These are phyloP conservation scores for Discoglossus pictus DNA, from an alignment of 2,797 vertebrate species.

Conservation along the genomic window DNA sequence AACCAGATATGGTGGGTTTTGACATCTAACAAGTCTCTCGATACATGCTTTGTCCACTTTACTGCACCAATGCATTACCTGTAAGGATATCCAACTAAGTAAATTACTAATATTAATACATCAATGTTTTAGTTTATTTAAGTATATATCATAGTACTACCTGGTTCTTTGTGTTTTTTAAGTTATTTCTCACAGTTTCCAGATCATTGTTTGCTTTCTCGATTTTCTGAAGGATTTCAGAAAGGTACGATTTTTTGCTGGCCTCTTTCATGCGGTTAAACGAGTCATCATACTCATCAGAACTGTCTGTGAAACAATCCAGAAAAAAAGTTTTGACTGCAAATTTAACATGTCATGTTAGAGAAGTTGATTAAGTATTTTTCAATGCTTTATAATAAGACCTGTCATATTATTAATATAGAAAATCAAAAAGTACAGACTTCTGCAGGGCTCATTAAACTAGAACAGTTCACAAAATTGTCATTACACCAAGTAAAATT, in stretches of 20 bases:
- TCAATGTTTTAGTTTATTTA: too few relatives aligned
- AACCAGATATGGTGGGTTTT: slow-evolving; percentile 48
- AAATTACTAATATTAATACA: too few relatives aligned
- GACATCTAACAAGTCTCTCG: slow-evolving; percentile 47
- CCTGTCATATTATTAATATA: too few relatives aligned
- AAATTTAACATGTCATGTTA: too few relatives aligned
- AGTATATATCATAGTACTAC: slow-evolving; percentile 20
- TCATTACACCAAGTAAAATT: too few relatives aligned
- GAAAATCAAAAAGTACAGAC: too few relatives aligned
- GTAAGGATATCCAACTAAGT: neutral
- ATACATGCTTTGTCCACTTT: slow-evolving; percentile 50
- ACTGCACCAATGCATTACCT: slow-evolving; percentile 52
- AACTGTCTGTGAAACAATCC: slow-evolving; percentile 1
- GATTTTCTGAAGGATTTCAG: slow-evolving; percentile 25
- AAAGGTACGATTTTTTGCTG: slow-evolving; percentile 27
- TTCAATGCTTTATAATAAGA: too few relatives aligned
- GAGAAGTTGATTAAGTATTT: too few relatives aligned
- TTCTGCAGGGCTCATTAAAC: too few relatives aligned
- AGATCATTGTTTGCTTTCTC: slow-evolving; percentile 37
- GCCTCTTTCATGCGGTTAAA: slow-evolving; percentile 48
- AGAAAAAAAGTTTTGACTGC: neutral
- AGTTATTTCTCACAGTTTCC: slow-evolving; percentile 24
- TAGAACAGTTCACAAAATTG: too few relatives aligned
- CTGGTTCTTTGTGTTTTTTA: slow-evolving; percentile 40
- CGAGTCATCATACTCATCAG: slow-evolving; percentile 47